phyloP scores from a whole-genome alignment of 2,888 invertebrate species.

The Amorpha juglandis region DNA sequence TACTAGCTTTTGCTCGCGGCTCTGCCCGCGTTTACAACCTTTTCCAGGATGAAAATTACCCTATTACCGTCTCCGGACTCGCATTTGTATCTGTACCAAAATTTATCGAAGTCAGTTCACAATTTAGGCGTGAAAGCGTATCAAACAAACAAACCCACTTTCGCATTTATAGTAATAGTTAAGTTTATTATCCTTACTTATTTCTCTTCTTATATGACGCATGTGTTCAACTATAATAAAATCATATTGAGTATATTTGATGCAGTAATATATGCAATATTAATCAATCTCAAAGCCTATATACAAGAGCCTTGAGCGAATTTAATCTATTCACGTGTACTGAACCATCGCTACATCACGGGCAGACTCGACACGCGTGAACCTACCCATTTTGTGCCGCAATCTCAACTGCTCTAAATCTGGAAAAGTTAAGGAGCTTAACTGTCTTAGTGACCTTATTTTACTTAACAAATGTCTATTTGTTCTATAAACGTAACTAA shows the following conservation, averaged over 20 bases:
- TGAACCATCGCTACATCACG: constrained; percentile 1
- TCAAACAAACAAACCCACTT: too few species aligned
- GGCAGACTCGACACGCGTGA: constrained; percentile 17
- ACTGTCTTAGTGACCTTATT: neutral
- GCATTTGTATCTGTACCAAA: too few species aligned
- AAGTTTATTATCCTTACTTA: too few species aligned
- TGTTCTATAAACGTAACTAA: constrained; percentile 15
- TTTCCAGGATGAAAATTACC: too few species aligned
- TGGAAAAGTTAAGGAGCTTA: constrained; percentile 12
- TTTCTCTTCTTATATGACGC: constrained; percentile 27
- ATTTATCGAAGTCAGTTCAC: too few species aligned
- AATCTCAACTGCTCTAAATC: constrained; percentile 17
- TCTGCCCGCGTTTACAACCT: too few species aligned
- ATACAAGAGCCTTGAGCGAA: neutral
- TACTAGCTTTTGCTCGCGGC: too few species aligned
- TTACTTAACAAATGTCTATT: constrained; percentile 1
- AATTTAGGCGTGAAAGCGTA: too few species aligned
- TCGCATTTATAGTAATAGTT: too few species aligned
- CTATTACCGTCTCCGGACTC: too few species aligned
- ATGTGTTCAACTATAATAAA: too few species aligned
- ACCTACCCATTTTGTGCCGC: constrained; percentile 25
- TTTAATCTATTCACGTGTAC: constrained; percentile 9
- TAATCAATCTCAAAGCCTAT: neutral
- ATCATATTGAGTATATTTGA: too few species aligned
- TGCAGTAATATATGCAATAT: neutral